Conservation (phyloP, 2,797 vertebrate species). For the Helarctos malayanus region DNA sequence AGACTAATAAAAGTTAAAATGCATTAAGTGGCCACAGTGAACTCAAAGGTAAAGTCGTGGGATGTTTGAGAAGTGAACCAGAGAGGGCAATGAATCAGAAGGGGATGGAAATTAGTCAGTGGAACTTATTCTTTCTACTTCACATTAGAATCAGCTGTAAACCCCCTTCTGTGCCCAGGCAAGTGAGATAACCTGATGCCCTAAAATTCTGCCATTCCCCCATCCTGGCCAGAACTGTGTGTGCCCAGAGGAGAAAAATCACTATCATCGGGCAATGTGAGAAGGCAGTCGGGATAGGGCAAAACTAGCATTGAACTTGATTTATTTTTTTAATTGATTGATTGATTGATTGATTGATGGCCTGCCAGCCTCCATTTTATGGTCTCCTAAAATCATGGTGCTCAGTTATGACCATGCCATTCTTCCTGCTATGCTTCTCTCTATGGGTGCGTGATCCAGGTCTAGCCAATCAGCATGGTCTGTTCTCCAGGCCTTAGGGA, state of each 20-base stretch:
- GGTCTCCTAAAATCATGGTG: background rate
- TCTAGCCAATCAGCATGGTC: background rate
- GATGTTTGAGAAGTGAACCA: conserved; percentile 84
- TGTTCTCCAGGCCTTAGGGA: background rate
- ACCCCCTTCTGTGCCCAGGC: conserved; percentile 12
- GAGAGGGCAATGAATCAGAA: conserved; percentile 75
- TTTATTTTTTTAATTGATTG: background rate
- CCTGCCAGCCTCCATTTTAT: background rate
- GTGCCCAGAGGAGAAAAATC: conserved; percentile 42
- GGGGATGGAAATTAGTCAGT: background rate
- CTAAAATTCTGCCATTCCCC: background rate
- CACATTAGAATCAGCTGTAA: background rate
- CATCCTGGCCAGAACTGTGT: background rate
- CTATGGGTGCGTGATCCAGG: rapidly evolving
- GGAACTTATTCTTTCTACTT: conserved; percentile 40
- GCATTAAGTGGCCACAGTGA: conserved; percentile 85
- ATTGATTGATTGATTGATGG: too few species aligned
- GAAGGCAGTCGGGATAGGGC: background rate
- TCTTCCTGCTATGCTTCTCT: too few species aligned
- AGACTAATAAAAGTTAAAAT: conserved; percentile 89
- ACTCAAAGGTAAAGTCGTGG: conserved; percentile 86
- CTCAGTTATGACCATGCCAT: background rate
- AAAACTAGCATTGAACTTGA: background rate
- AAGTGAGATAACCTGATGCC: conserved; percentile 12
- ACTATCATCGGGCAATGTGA: background rate